Conservation (phyloP, 2,113 vertebrate species). For the Ornithorhynchus anatinus region DNA sequence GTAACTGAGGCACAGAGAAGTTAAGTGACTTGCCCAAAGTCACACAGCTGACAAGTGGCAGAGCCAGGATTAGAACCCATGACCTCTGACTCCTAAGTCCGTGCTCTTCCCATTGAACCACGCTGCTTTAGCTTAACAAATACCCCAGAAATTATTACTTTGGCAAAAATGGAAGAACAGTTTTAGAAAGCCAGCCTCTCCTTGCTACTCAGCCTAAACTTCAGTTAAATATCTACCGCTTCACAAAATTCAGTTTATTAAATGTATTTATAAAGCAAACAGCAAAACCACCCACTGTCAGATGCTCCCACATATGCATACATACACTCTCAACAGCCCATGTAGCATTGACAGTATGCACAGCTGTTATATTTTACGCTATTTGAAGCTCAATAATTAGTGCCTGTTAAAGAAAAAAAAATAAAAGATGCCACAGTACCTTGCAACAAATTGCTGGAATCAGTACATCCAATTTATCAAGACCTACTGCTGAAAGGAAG, state of each 20-base stretch:
- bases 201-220: constrained; percentile 41
- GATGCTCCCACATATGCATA: constrained; percentile 68
- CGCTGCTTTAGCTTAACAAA: too few species aligned
- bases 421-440: constrained; percentile 56
- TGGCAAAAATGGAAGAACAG: neutral
- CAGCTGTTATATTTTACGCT: constrained; percentile 83
- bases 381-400: constrained; percentile 90
- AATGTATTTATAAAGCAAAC: constrained; percentile 58
- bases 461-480: constrained; percentile 63
- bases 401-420: constrained; percentile 66
- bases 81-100: too few species aligned
- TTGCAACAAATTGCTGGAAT: constrained; percentile 67
- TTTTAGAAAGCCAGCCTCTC: neutral
- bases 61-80: too few species aligned
- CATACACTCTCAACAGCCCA: constrained; percentile 75
- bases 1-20: too few species aligned
- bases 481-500: constrained; percentile 65
- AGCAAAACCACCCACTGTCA: constrained; percentile 80
- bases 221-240: constrained; percentile 35
- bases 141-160: neutral
- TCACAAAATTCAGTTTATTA: constrained; percentile 50
- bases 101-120: too few species aligned
- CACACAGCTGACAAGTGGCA: too few species aligned
- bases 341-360: constrained; percentile 78
- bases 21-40: too few species aligned